Evolutionary conservation across 2,797 vertebrate genomes (phyloP).

Genomic region (Syngnathus rostellatus): DNA sequence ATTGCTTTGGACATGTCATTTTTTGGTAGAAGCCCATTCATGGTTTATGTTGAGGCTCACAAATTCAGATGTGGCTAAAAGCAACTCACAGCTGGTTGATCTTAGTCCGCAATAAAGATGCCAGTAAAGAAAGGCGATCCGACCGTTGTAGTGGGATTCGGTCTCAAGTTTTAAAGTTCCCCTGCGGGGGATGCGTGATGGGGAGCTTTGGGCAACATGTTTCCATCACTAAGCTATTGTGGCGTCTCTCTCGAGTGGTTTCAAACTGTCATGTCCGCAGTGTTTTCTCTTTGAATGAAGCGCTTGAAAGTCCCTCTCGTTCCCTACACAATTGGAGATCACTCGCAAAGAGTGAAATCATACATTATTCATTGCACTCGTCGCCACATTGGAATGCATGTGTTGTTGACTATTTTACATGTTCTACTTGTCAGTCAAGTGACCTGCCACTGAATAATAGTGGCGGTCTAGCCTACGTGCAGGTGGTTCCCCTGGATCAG

Average conservation of each 20-base stretch:
- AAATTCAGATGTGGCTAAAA: neutral
- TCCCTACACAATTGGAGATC: slow-evolving; percentile 32
- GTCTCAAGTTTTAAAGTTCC: slow-evolving; percentile 19
- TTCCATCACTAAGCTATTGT: slow-evolving; percentile 28
- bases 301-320: slow-evolving; percentile 26
- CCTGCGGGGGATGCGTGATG: slow-evolving; percentile 45
- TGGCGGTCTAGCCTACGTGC: slow-evolving; percentile 8
- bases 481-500: slow-evolving; percentile 30
- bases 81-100: slow-evolving; percentile 10
- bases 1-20: neutral
- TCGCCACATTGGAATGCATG: slow-evolving; percentile 42
- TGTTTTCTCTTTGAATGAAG: slow-evolving; percentile 28
- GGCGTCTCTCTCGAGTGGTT: slow-evolving; percentile 26
- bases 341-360: slow-evolving; percentile 37
- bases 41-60: neutral
- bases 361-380: slow-evolving; percentile 48
- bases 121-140: slow-evolving; percentile 31
- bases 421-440: slow-evolving; percentile 33
- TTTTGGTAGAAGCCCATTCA: neutral
- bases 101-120: slow-evolving; percentile 42
- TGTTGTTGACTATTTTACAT: slow-evolving; percentile 39
- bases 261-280: slow-evolving; percentile 26
- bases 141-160: slow-evolving; percentile 31
- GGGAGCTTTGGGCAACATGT: slow-evolving; percentile 43
- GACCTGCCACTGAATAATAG: slow-evolving; percentile 37